Evolutionary conservation across 92 coral and sea anemone genomes (phyloP).

Genomic region (Montipora capitata): DNA sequence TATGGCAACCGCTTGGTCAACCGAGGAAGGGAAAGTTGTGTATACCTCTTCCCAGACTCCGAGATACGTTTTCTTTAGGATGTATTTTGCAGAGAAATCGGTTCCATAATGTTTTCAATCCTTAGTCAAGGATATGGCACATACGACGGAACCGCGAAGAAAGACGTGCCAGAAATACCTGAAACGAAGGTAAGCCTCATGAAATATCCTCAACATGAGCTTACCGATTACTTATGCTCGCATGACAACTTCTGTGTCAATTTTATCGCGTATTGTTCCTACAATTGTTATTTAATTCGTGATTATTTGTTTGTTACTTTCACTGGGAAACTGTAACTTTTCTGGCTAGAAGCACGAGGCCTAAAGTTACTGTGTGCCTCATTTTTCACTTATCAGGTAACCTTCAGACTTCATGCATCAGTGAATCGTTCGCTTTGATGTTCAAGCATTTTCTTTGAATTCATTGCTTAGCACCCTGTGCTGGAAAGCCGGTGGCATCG

Average conservation of each 20-base stretch:
- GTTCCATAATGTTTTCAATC: conserved; percentile 81
- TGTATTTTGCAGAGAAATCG: background rate
- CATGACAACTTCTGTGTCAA: background rate
- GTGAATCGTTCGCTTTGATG: background rate
- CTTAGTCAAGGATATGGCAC: conserved; percentile 99
- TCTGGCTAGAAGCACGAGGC: conserved; percentile 5
- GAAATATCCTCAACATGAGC: background rate
- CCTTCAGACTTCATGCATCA: background rate
- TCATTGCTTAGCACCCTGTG: no score
- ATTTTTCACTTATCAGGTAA: background rate
- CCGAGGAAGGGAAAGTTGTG: background rate
- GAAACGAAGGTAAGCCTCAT: conserved; percentile 42
- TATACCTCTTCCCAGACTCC: background rate
- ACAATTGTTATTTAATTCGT: no score
- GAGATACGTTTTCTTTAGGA: background rate
- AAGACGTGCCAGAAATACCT: conserved; percentile 79
- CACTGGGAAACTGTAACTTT: background rate
- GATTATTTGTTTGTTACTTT: background rate
- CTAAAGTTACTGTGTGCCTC: background rate
- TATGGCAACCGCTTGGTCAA: conserved; percentile 65
- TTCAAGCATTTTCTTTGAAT: no score
- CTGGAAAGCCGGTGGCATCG: background rate
- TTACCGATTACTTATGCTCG: background rate
- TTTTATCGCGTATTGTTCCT: background rate
- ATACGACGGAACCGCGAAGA: conserved; percentile 95